Base-by-base conservation (phyloP, 2,797 vertebrate genomes). In the Lacerta agilis region DNA sequence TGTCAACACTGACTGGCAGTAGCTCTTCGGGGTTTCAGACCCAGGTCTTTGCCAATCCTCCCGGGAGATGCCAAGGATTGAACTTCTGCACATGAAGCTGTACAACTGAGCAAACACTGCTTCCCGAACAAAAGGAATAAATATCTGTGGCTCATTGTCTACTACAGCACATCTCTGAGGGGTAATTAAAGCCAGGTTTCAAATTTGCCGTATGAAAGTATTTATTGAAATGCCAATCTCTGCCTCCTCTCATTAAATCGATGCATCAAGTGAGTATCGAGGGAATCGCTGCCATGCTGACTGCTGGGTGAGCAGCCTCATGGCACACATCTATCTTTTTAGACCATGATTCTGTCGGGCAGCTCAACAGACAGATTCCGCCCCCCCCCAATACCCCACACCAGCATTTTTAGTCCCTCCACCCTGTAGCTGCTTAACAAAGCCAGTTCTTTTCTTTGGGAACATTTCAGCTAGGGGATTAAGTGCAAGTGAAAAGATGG, bases 221-320 rank as follows among this genome's bases (percentile, higher is more conserved):
- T 95, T 93, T 96, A 97, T 97, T 97, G 96, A 97, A 97, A 97
- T 96, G 95, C 92, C 97, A 96, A 97, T 97, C 96, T 96, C 92
- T 92, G 92, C 94, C 93, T 97, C 92, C 86, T 93, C 97, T 97
- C 96, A 97, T 98, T 98, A 98, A 96, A 95, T 96, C 98, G 97
- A 98, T 98, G 97, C 97, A 98, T 96, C 95, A 96, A 95, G 95
- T 94, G 96, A 95, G 97, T 97, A 97, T 97, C 96, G 95, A 95
- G 94, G 93, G 88, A 95, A 93, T 95, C 93, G 95, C 96, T 94
- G 94, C 95, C 97, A 97, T 97, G 95, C 94, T 88, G 92, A 92
- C 93, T 96, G 95, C 95, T 92, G 91, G 82, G 94, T 91, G 92
- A 95, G 87, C 93, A 91, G 94, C 82, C 85, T 91, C 58, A 82